Evolutionary conservation across 2,888 invertebrate species (phyloP).

Genomic region (Dichetophora obliterata): DNA sequence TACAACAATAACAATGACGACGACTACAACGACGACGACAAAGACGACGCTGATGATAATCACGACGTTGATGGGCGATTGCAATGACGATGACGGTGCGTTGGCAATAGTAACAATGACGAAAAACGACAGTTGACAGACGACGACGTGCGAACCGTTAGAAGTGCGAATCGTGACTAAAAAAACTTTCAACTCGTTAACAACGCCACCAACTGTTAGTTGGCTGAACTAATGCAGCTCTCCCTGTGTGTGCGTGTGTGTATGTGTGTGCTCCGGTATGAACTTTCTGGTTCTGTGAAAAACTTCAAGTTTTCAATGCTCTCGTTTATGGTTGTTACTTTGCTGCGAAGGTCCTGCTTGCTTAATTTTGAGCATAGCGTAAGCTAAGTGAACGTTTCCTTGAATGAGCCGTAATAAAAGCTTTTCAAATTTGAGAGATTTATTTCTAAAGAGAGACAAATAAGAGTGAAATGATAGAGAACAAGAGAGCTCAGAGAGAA

Average conservation of each 20-base stretch:
- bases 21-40: neutral
- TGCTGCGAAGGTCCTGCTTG: slow-evolving; percentile 12
- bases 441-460: neutral
- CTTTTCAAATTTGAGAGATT: neutral
- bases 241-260: slow-evolving; percentile 13
- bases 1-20: neutral
- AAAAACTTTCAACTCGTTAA: slow-evolving; percentile 54
- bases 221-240: slow-evolving; percentile 48
- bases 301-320: neutral
- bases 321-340: neutral
- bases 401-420: neutral
- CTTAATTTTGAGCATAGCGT: neutral
- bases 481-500: neutral
- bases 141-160: slow-evolving; percentile 61
- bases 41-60: neutral
- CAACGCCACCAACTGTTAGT: slow-evolving; percentile 56
- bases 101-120: neutral
- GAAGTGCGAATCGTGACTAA: slow-evolving; percentile 64
- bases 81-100: neutral
- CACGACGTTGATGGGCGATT: neutral
- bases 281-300: slow-evolving; percentile 7
- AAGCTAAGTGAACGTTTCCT: neutral
- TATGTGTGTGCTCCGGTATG: neutral
- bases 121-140: slow-evolving; percentile 7
- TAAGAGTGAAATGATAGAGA: neutral